Evolutionary conservation across 2,888 invertebrate genomes (phyloP).

Genomic region (Stenodema calcarata): DNA sequence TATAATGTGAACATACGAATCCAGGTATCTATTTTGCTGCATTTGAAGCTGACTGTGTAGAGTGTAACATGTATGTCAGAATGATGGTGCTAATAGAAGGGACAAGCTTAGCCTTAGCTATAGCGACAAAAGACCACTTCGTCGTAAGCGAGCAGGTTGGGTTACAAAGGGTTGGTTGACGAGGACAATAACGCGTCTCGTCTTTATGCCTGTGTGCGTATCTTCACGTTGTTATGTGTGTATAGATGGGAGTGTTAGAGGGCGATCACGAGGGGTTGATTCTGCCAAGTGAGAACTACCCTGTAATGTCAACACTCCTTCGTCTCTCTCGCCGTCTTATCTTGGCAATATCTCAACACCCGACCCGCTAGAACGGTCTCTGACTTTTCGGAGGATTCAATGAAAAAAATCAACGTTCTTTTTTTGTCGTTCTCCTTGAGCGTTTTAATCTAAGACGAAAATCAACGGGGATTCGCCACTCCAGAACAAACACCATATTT

Average conservation of each 20-base stretch:
- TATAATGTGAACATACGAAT: too few species aligned
- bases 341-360: constrained; percentile 29
- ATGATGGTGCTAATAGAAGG: not conserved
- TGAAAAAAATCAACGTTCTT: not conserved
- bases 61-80: not conserved
- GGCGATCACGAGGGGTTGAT: constrained; percentile 23
- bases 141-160: constrained; percentile 13
- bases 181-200: constrained; percentile 11
- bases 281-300: constrained; percentile 15
- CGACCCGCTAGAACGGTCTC: not conserved
- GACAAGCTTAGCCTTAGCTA: not conserved
- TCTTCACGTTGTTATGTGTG: not conserved
- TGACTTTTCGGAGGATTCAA: not conserved
- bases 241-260: not conserved
- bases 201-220: not conserved
- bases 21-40: too few species aligned
- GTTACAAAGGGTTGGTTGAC: constrained; percentile 7
- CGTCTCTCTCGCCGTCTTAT: not conserved
- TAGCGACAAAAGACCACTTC: constrained; percentile 12
- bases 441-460: too few species aligned
- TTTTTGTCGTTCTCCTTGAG: not conserved
- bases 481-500: too few species aligned
- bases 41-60: too few species aligned
- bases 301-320: not conserved
- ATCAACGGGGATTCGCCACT: too few species aligned